Percentiles rank a stretch among this genome's conserved stretches.
Conservation (phyloP, 2,888 invertebrate genomes). For the Melieria picta region DNA sequence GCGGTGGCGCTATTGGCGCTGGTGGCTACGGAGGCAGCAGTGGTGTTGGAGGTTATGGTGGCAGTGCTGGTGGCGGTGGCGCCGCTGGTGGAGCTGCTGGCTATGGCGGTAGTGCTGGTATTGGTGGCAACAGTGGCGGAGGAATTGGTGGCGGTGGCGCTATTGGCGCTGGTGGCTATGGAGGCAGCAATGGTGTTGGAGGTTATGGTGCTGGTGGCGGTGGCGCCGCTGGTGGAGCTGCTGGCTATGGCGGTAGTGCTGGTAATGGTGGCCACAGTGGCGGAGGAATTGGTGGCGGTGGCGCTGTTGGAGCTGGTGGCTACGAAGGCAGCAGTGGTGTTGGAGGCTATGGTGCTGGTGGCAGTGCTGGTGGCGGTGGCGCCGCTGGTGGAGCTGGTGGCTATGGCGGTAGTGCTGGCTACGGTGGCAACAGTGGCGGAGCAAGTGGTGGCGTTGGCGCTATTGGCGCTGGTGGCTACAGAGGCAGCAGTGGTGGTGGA, state of each 20-base stretch:
- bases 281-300: slow-evolving; percentile 22
- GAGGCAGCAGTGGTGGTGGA: slow-evolving; percentile 8
- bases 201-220: slow-evolving; percentile 31
- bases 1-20: not conserved
- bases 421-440: slow-evolving; percentile 22
- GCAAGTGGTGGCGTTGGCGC: slow-evolving; percentile 16
- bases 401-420: slow-evolving; percentile 23
- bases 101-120: no score
- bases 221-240: slow-evolving; percentile 16
- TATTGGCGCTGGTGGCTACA: not conserved
- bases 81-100: slow-evolving; percentile 13
- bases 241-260: slow-evolving; percentile 17
- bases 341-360: not conserved
- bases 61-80: slow-evolving; percentile 71
- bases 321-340: slow-evolving; percentile 27
- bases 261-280: slow-evolving; percentile 3
- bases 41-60: slow-evolving; percentile 7
- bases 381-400: not conserved
- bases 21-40: slow-evolving; percentile 28
- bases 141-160: no score
- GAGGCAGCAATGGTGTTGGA: slow-evolving; percentile 21
- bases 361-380: not conserved
- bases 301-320: slow-evolving; percentile 23
- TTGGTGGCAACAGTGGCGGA: not conserved
- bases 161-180: slow-evolving; percentile 25